Evolutionary conservation across 2,113 vertebrate genomes (phyloP).

Genomic region (Zootoca vivipara): DNA sequence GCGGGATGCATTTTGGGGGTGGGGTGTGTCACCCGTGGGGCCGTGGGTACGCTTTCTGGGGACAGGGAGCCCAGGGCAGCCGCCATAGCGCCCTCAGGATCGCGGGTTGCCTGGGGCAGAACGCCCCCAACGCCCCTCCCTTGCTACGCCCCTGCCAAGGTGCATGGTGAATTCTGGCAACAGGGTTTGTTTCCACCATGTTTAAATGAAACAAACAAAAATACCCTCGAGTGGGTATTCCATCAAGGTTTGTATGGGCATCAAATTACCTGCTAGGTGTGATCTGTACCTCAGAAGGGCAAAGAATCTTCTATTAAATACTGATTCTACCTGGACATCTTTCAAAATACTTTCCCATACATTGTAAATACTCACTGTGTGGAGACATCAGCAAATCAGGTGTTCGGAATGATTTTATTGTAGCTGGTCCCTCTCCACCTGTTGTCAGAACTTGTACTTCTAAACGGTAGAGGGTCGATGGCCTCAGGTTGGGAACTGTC

Average conservation of each 20-base stretch:
- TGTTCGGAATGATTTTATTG: constrained; percentile 88
- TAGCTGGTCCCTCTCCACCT: constrained; percentile 89
- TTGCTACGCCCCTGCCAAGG: too few species aligned
- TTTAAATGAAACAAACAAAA: background rate
- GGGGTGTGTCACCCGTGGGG: too few species aligned
- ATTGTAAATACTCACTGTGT: constrained; percentile 79
- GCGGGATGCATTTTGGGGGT: too few species aligned
- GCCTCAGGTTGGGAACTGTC: constrained; percentile 86
- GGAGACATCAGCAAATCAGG: constrained; percentile 77
- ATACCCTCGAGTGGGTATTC: background rate
- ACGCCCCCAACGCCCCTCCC: too few species aligned
- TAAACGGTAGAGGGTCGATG: constrained; percentile 87
- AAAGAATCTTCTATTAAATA: background rate
- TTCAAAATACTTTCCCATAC: background rate
- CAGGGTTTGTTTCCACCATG: background rate
- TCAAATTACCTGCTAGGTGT: too few species aligned
- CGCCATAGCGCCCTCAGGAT: too few species aligned
- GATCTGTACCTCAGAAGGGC: background rate
- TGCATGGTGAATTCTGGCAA: background rate
- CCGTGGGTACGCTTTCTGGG: too few species aligned
- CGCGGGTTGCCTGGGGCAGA: too few species aligned
- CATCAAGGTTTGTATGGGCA: too few species aligned
- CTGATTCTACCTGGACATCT: background rate
- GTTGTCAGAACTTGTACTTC: constrained; percentile 91
- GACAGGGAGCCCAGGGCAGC: too few species aligned